Evolutionary conservation across 1,140 invertebrate genomes (phyloP).

Genomic region (Pectinophora gossypiella): DNA sequence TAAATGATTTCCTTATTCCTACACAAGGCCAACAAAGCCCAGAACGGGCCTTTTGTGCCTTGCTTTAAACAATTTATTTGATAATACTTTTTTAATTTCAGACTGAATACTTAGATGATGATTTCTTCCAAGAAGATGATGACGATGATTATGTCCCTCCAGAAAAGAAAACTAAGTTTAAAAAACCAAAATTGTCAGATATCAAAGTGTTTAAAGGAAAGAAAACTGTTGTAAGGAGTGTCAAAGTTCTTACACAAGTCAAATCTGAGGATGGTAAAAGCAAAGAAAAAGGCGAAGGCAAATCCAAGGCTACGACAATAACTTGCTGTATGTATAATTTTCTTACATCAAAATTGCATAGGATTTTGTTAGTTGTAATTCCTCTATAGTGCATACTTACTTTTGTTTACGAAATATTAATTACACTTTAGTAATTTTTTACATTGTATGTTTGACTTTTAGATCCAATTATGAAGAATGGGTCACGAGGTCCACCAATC

Average conservation of each 20-base stretch:
- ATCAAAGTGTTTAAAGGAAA: constrained; percentile 53
- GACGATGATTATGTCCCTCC: constrained; percentile 63
- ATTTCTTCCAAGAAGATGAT: constrained; percentile 58
- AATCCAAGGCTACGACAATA: constrained; percentile 44
- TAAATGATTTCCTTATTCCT: too few species aligned
- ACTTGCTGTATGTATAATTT: constrained; percentile 58
- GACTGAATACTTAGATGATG: constrained; percentile 56
- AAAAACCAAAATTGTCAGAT: constrained; percentile 60
- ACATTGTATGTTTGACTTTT: too few species aligned
- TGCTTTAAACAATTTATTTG: too few species aligned
- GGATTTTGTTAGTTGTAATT: too few species aligned
- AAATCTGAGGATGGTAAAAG: constrained; percentile 25
- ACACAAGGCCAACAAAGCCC: too few species aligned
- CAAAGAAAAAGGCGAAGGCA: constrained; percentile 25
- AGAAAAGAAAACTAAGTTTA: constrained; percentile 53
- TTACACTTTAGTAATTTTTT: too few species aligned
- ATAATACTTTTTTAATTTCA: constrained; percentile 28
- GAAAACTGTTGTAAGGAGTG: constrained; percentile 49
- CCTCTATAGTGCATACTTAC: too few species aligned
- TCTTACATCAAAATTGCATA: too few species aligned
- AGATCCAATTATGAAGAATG: constrained; percentile 65
- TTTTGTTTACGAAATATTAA: too few species aligned
- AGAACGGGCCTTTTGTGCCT: too few species aligned
- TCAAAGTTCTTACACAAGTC: constrained; percentile 44
- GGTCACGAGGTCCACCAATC: constrained; percentile 52